Conservation (phyloP, 2,888 invertebrate genomes). For the Tetropium fuscum region DNA sequence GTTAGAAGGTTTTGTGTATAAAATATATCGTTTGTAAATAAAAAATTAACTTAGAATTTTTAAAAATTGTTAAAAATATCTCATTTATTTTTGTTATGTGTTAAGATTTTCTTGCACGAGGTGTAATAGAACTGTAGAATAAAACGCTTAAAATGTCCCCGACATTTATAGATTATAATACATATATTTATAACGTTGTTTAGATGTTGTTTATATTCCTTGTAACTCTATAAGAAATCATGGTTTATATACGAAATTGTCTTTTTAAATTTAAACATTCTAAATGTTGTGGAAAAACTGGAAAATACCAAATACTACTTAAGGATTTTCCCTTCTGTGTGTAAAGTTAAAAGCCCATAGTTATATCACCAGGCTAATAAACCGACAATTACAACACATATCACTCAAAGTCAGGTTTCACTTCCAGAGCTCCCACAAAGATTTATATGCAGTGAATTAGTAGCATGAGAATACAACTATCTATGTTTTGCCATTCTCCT, state of each 20-base stretch:
- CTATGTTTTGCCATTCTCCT: too few species aligned
- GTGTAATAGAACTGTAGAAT: conserved; percentile 23
- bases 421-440: too few species aligned
- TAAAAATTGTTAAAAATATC: conserved; percentile 23
- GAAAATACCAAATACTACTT: too few species aligned
- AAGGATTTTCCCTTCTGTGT: too few species aligned
- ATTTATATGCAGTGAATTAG: too few species aligned
- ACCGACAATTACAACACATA: too few species aligned
- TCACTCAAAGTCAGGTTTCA: too few species aligned
- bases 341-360: too few species aligned
- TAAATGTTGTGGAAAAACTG: conserved; percentile 6
- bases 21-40: conserved; percentile 8
- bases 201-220: conserved; percentile 2
- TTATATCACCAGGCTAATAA: too few species aligned
- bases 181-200: conserved; percentile 23
- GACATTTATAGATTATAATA: conserved; percentile 3
- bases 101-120: conserved; percentile 13
- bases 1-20: conserved; percentile 15
- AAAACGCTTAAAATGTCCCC: conserved; percentile 32
- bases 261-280: background rate
- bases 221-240: too few species aligned
- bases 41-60: conserved; percentile 7
- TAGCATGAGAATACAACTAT: too few species aligned
- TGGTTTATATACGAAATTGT: too few species aligned
- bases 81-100: conserved; percentile 26